A percentile compares a stretch with the other conserved stretches of the same genome.
These are phyloP conservation scores for Cheilosia scutellata DNA, from an alignment of 2,888 invertebrate genomes.

Conservation along the genomic window DNA sequence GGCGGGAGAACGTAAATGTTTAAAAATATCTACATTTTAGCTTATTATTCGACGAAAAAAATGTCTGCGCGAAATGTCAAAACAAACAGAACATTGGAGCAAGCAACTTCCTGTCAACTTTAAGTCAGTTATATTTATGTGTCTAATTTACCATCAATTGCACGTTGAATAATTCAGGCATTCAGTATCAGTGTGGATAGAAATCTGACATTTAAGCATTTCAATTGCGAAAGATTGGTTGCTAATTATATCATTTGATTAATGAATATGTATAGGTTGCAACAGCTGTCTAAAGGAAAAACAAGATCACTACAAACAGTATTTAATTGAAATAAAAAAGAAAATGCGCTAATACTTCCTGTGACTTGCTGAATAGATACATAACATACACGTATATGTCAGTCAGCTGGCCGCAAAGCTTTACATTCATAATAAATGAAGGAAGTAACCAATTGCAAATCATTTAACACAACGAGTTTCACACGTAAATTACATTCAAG, in stretches of 20 bases:
- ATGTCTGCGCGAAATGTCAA: neutral
- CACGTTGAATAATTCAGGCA: constrained; percentile 11
- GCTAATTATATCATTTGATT: neutral
- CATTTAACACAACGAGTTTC: constrained; percentile 16
- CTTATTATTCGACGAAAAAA: neutral
- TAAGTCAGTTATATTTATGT: neutral
- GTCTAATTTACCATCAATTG: neutral
- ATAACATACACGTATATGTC: no score
- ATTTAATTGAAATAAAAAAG: neutral
- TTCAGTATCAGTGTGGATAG: neutral
- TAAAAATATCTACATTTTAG: constrained; percentile 8
- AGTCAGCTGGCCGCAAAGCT: neutral
- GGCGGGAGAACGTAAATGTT: neutral
- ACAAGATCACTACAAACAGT: constrained; percentile 5
- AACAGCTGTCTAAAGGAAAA: neutral
- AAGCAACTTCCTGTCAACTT: neutral
- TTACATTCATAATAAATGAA: constrained; percentile 44
- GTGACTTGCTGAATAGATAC: constrained; percentile 4
- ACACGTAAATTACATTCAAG: constrained; percentile 21
- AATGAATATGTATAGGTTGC: constrained; percentile 4
- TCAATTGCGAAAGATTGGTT: neutral
- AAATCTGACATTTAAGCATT: constrained; percentile 7
- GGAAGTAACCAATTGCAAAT: constrained; percentile 54
- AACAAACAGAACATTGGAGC: neutral
- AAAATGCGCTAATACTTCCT: constrained; percentile 42